Evolutionary conservation across 2,888 invertebrate species (phyloP), one percentile per base, ranked within the genome.

Genomic region (Melipona bicolor): DNA sequence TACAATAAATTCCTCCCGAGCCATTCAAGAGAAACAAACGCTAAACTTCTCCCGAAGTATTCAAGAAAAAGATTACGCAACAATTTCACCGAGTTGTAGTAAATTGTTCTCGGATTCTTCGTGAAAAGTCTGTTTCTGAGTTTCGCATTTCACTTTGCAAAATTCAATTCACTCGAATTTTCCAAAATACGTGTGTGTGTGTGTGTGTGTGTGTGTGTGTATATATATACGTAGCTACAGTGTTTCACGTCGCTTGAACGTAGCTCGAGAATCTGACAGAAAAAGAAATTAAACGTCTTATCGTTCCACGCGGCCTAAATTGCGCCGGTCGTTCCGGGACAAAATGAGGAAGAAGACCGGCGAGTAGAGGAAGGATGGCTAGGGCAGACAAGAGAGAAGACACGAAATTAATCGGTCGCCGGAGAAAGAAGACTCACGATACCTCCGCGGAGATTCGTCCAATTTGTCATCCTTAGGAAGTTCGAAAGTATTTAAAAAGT

Each of bases 401-500:
- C 81, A 70, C 79, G 76, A 86, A 75, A 89, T 88, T 88, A 88
- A 88, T 88, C 88, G 88, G 78, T 68, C 84, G 79, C 69, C 71
- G 74, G 81, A 79, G 83, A 79, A 83, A 83, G 78, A 80, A 72
- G 69, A 59, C 62, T 59, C 72, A 32, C 64, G 56, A 59, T 64
- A 62, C 87, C 87, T 19, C 64, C 84, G 84, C 79, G 61, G 83
- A 85, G 89, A 84, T 87, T 84, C 89, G 90, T 91, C 91, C 92
- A 94, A 94, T 94, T 94, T 94, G 94, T 94, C 94, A 94, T 94
- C 87, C 92, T 92, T 90, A 91, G 91, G 88, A 92, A 93, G 91
- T 93, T 93, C 85, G 89, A 91, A 94, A 94, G 94, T 93, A 94
- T 94, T 94, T 94, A 94, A 94, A 94, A 94, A 94, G 94, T 94